Evolutionary conservation across 2,113 vertebrate species (phyloP), one percentile per base, ranked within the genome.

Genomic region (Ciconia boyciana): DNA sequence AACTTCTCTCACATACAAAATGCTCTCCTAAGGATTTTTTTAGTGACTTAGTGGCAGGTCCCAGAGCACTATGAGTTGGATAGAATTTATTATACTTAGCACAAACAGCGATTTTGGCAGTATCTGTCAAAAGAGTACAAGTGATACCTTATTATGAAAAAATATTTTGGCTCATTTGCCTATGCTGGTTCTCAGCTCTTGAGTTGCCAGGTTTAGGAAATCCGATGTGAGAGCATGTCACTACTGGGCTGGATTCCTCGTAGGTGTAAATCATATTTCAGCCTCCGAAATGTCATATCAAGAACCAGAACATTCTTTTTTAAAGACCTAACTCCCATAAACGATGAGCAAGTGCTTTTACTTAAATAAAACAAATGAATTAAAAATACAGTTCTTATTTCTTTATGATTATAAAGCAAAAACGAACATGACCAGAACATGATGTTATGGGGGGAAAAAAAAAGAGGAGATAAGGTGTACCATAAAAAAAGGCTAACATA

Each of bases 31-130:
- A 87, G 32, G 9, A 58, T 54, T 72, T 78, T 92, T 91, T 83
- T 52, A 65, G 24, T 52, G 36, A 46, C 68, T 83, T 78, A 89
- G 32, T 83, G 83, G 64, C 79, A 93, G 48, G 51, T 90, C 55
- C 51, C 70, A 21, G 48, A 92, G 16, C 39, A 81, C 10, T 48
- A 29, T n/a, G n/a, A 78, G 22, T 21, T 64, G n/a, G 26, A 51
- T 9, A 81, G 64, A 78, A 83, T 84, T 94, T 78, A 81, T 86
- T 89, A 62, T 36, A 83, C 52, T 78, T 83, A 92, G 32, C 54
- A 80, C 49, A 88, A 95, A 77, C 46, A 90, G 39, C 34, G 62
- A 21, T 86, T 94, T 88, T 89, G 75, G 49, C 41, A 80, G 41
- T 36, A 62, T 58, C 66, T 90, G 58, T 91, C 71, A 61, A 65